Conservation (phyloP, 2,113 vertebrate species). For the Beaufortia kweichowensis region DNA sequence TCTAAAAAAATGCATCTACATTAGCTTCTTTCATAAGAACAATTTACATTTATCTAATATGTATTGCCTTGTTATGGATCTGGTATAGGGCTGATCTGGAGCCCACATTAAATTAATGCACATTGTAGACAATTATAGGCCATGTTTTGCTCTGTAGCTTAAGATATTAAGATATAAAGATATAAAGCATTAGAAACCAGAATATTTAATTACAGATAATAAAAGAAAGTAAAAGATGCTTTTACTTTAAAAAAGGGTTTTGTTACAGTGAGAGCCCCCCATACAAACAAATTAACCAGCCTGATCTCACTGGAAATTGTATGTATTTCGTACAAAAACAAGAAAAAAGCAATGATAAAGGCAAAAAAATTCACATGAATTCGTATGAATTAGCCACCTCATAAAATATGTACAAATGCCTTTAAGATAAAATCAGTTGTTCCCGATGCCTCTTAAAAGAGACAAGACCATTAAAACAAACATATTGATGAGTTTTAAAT, state of each 20-base stretch:
- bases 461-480: not conserved
- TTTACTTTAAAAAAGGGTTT: too few relatives aligned
- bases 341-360: too few relatives aligned
- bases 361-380: too few relatives aligned
- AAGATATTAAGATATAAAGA: not conserved
- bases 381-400: too few relatives aligned
- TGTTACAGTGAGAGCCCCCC: too few relatives aligned
- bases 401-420: too few relatives aligned
- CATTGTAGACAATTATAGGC: not conserved
- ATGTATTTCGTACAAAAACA: too few relatives aligned
- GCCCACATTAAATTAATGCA: not conserved
- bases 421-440: not conserved
- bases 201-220: not conserved
- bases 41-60: not conserved
- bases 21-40: not conserved
- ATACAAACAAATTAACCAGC: too few relatives aligned
- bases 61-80: not conserved
- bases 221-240: not conserved
- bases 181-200: not conserved
- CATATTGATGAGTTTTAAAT: too few relatives aligned
- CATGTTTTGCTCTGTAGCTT: not conserved
- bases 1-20: not conserved
- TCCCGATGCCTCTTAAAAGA: not conserved
- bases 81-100: not conserved
- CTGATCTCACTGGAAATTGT: too few relatives aligned